phyloP scores from a whole-genome alignment of 2,797 vertebrate species.

The Tenualosa thibaudeaui region DNA sequence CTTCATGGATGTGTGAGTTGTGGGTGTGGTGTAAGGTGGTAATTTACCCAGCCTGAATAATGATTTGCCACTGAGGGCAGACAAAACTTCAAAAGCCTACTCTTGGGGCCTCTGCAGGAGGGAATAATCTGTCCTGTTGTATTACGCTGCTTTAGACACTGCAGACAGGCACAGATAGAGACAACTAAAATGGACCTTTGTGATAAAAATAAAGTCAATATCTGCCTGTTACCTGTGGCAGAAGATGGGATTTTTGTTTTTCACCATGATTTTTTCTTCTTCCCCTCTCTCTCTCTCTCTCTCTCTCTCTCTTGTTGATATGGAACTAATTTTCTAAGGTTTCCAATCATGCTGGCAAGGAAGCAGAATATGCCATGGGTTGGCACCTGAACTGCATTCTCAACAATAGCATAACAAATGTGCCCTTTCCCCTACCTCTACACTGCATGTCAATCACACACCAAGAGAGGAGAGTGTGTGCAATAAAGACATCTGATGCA shows the following conservation, averaged over 20 bases:
- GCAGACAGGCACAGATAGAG: not conserved
- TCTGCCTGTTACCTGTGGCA: not conserved
- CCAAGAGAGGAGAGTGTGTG: not conserved
- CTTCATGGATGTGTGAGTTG: not conserved
- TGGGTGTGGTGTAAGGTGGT: not conserved
- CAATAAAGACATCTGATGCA: not conserved
- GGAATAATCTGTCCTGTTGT: not conserved
- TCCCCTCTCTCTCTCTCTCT: not conserved
- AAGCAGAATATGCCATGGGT: not conserved
- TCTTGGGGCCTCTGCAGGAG: not conserved
- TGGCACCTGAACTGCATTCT: not conserved
- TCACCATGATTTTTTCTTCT: not conserved
- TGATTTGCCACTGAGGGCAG: conserved; percentile 3
- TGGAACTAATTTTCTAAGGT: not conserved
- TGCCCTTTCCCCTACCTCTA: not conserved
- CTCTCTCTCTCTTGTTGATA: not conserved
- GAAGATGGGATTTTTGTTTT: not conserved
- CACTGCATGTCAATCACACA: not conserved
- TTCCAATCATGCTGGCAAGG: not conserved
- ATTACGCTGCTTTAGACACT: not conserved
- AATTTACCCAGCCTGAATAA: not conserved
- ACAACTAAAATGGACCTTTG: not conserved
- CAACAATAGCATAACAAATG: not conserved
- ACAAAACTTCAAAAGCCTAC: not conserved
- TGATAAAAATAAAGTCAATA: conserved; percentile 12